Evolutionary conservation across 2,888 invertebrate species (phyloP), one percentile per base, ranked within the genome.

Genomic region (Diaperis boleti): DNA sequence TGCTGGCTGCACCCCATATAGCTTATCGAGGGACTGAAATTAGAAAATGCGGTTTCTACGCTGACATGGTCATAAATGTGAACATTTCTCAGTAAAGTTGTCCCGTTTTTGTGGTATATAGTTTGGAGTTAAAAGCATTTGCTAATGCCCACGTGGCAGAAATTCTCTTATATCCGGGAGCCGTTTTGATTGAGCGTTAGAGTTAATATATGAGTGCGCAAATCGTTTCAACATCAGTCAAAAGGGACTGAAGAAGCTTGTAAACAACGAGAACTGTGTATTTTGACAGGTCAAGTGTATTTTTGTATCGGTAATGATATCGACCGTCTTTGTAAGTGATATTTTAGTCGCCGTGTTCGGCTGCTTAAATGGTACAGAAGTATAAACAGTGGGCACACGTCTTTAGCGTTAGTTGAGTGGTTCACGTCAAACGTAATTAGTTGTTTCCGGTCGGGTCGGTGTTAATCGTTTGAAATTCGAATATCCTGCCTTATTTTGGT

Each of bases 381-480:
- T 70, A 69, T 66, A 70, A 70, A 70, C 70, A 70, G 68, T 70
- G 73, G 73, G 74, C 75, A 75, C 75, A 75, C 75, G 73, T 76
- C 74, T 76, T 73, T 72, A 72, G 73, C 74, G 76, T 75, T 74
- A 78, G 76, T 77, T 78, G 79, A 79, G 77, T 79, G 78, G 76
- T 75, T 78, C 76, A 75, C 78, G 79, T 79, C 80, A 80, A 78
- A 78, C 74, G 77, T 80, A 80, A 80, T 80, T 79, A 79, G 78
- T 75, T 71, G 75, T 79, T 79, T 80, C 80, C 80, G 79, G 78
- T 76, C 72, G 76, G 75, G 73, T 75, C 75, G 76, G 74, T 76
- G 74, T 75, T 79, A 78, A 79, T 76, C 79, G 78, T 79, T 79
- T 79, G 79, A 79, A 79, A 79, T 79, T 77, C 75, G 78, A 79